Conservation (phyloP, 2,797 vertebrate species). For the Tragelaphus oryx region DNA sequence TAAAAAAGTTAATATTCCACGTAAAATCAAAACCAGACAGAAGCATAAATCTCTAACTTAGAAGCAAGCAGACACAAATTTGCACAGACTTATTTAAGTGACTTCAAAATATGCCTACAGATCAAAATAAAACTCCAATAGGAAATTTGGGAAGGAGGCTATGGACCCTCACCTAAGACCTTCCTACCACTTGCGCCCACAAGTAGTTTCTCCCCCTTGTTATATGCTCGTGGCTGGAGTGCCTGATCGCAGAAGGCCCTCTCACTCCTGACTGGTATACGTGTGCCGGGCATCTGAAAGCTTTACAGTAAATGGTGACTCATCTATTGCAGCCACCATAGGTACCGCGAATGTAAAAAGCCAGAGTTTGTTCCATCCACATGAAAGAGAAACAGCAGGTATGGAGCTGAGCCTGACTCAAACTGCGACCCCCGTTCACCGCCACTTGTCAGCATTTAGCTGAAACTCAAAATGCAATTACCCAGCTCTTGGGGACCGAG, state of each 20-base stretch:
- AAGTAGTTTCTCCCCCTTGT: background rate
- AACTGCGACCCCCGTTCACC: conserved; percentile 54
- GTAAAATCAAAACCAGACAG: background rate
- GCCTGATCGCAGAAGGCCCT: background rate
- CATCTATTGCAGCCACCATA: conserved; percentile 69
- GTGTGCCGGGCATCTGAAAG: conserved; percentile 74
- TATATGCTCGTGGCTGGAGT: background rate
- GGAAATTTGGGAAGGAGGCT: background rate
- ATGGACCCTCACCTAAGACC: conserved; percentile 44
- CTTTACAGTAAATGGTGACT: conserved; percentile 84
- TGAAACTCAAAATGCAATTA: conserved; percentile 41
- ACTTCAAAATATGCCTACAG: background rate
- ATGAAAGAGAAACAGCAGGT: conserved; percentile 55
- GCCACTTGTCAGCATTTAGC: conserved; percentile 2
- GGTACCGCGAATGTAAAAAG: conserved; percentile 69
- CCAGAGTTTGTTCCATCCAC: conserved; percentile 79
- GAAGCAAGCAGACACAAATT: background rate
- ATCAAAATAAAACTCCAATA: conserved; percentile 54
- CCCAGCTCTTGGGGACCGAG: background rate
- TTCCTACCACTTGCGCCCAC: background rate
- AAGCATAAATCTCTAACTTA: background rate
- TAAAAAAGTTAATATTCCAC: background rate
- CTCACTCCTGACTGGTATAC: conserved; percentile 2
- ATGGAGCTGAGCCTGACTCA: conserved; percentile 63
- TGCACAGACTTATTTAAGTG: background rate